Percentiles rank a stretch among this genome's conserved stretches.
phyloP scores from a whole-genome alignment of 2,797 vertebrate genomes.

The Pipistrellus pipistrellus region DNA sequence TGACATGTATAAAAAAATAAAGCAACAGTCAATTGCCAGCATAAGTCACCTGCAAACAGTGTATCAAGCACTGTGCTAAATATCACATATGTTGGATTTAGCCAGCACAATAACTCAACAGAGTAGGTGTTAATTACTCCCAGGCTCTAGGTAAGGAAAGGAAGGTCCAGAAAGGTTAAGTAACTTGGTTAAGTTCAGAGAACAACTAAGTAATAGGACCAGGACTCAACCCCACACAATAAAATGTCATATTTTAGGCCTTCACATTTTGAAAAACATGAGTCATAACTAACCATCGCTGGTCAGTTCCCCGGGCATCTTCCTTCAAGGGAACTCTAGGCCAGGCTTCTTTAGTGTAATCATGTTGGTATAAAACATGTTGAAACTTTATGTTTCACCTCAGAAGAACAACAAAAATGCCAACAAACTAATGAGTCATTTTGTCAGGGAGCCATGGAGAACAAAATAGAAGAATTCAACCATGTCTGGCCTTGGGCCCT shows the following conservation, averaged over 20 bases:
- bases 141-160: background rate
- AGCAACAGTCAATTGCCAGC: background rate
- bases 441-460: background rate
- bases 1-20: background rate
- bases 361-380: slow-evolving; percentile 27
- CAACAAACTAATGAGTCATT: background rate
- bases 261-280: background rate
- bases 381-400: slow-evolving; percentile 38
- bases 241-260: background rate
- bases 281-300: background rate
- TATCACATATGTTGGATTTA: background rate
- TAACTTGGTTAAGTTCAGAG: slow-evolving; percentile 19
- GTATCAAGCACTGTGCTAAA: background rate
- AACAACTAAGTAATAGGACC: background rate
- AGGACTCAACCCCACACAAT: background rate
- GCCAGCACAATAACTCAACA: background rate
- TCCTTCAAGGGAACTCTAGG: background rate
- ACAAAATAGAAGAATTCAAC: background rate
- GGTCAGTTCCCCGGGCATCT: background rate
- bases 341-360: background rate
- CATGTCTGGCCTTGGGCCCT: background rate
- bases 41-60: background rate
- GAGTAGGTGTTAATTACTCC: background rate
- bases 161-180: slow-evolving; percentile 9
- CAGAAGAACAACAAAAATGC: slow-evolving; percentile 31